Conservation (phyloP, 2,113 vertebrate genomes). For the Lagopus leucura region DNA sequence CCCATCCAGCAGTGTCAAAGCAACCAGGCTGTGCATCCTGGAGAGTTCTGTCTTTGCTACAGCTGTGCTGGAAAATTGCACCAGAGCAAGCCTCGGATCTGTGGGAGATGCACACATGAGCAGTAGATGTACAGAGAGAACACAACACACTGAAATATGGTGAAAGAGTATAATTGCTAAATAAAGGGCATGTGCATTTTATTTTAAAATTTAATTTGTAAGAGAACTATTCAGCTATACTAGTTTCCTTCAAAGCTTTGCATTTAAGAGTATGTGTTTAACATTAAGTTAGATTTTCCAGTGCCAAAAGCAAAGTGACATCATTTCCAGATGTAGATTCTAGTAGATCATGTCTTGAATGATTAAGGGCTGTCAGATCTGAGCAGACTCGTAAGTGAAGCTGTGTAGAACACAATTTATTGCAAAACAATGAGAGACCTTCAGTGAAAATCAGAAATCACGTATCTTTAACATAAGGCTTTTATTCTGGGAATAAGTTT, state of each 20-base stretch:
- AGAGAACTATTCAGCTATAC: background rate
- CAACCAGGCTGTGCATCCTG: background rate
- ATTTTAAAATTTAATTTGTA: conserved; percentile 26
- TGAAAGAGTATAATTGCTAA: conserved; percentile 12
- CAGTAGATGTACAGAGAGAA: background rate
- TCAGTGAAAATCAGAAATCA: conserved; percentile 52
- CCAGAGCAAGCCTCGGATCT: background rate
- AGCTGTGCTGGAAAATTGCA: background rate
- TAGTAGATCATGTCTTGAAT: conserved; percentile 62
- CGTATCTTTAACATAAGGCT: background rate
- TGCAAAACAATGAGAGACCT: conserved; percentile 61
- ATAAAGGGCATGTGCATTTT: conserved; percentile 24
- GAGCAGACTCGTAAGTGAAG: conserved; percentile 60
- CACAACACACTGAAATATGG: background rate
- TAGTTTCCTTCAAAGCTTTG: conserved; percentile 45
- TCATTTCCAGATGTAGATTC: conserved; percentile 73
- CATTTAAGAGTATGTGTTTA: conserved; percentile 52
- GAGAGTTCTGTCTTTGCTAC: background rate
- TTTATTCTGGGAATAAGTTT: conserved; percentile 13
- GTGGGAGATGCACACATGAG: background rate
- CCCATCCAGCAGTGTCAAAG: background rate
- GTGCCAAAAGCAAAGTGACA: conserved; percentile 62
- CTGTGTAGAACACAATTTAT: conserved; percentile 56
- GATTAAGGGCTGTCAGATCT: conserved; percentile 71
- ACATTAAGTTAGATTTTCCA: conserved; percentile 54